These are phyloP conservation scores for Eupithecia subfuscata DNA, from an alignment of 2,888 invertebrate species.

Conservation along the genomic window DNA sequence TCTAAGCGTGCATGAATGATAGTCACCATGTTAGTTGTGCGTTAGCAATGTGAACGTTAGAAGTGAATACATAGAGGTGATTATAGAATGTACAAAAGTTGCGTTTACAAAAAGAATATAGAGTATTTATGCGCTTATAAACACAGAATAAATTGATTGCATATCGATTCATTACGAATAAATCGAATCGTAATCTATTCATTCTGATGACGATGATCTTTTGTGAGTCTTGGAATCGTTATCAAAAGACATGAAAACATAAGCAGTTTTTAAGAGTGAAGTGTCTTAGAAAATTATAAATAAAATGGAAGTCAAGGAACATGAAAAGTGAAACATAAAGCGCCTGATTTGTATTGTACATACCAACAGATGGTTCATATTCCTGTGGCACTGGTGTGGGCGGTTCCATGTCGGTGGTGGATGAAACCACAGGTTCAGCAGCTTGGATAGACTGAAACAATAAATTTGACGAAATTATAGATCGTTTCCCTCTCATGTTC, in stretches of 20 bases:
- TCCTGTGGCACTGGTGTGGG: slow-evolving; percentile 81
- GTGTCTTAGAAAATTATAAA: background rate
- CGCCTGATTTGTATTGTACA: slow-evolving; percentile 44
- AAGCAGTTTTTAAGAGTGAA: background rate
- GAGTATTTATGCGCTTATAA: background rate
- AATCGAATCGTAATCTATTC: background rate
- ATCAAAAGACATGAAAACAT: background rate
- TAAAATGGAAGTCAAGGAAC: background rate
- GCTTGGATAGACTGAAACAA: slow-evolving; percentile 37
- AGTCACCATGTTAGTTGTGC: slow-evolving; percentile 44
- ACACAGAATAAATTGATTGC: background rate
- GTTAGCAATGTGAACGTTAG: slow-evolving; percentile 24
- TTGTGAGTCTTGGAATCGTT: background rate
- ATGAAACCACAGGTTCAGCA: slow-evolving; percentile 60
- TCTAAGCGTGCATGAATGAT: slow-evolving; percentile 61
- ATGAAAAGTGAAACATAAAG: background rate
- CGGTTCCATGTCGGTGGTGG: slow-evolving; percentile 69
- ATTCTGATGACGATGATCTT: background rate
- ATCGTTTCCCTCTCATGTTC: background rate
- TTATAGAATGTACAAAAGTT: background rate
- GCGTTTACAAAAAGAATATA: background rate
- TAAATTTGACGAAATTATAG: background rate
- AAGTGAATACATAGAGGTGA: slow-evolving; percentile 19
- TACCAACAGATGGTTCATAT: slow-evolving; percentile 79
- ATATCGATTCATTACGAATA: background rate